phyloP scores from a whole-genome alignment of 2,797 vertebrate genomes.

The Esox lucius region DNA sequence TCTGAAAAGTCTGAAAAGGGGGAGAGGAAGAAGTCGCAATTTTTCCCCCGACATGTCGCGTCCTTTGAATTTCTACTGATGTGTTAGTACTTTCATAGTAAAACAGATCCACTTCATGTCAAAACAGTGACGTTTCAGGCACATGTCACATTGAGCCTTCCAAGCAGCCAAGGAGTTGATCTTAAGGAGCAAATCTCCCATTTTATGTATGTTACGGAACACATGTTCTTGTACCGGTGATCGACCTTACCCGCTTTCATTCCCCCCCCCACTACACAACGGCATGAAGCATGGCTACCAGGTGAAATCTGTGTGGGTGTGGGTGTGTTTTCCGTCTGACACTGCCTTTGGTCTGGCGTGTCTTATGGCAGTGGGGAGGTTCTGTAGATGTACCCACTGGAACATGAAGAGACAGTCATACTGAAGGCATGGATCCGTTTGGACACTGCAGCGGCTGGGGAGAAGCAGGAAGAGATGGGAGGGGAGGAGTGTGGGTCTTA shows the following conservation, averaged over 20 bases:
- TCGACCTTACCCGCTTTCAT: too few species aligned
- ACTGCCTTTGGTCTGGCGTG: neutral
- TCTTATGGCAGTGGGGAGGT: neutral
- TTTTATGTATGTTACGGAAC: neutral
- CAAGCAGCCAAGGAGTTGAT: neutral
- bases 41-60: too few species aligned
- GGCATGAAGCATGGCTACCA: neutral
- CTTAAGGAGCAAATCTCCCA: neutral
- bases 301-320: neutral
- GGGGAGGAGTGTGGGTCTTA: neutral
- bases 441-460: neutral
- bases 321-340: neutral
- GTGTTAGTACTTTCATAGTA: too few species aligned
- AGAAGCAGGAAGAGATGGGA: neutral
- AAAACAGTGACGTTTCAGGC: neutral
- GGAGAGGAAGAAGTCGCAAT: too few species aligned
- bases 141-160: neutral
- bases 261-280: too few species aligned
- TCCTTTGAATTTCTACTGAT: too few species aligned
- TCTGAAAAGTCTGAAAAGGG: too few species aligned
- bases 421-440: constrained; percentile 32
- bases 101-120: too few species aligned
- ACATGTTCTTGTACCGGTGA: neutral
- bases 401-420: constrained; percentile 44
- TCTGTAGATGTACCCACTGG: constrained; percentile 24